Base-by-base conservation (phyloP, 2,888 invertebrate species). In the Ecliptopera silaceata region DNA sequence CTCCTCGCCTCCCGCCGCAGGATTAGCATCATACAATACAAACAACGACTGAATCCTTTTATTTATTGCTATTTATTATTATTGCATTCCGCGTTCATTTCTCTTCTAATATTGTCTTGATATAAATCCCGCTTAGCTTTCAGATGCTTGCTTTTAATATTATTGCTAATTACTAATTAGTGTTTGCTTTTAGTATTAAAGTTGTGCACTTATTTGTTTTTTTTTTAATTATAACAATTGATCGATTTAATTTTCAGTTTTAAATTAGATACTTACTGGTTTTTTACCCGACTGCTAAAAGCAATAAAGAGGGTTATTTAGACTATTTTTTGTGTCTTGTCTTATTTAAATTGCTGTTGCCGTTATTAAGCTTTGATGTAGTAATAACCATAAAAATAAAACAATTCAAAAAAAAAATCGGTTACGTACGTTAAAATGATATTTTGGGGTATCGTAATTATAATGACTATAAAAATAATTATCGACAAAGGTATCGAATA, bases 11-110 rank as follows among this genome's bases (percentile, higher is more conserved):
- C 51, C 64, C 68, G 66, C 76, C 63, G 65, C 71, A 71, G 89
- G 89, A 89, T 89, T 90, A 90, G 88, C 84, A 89, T 89, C 90
- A 91, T 91, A 90, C 91, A 91, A 91, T 90, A 91, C 90, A 90
- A 91, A 89, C 88, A 91, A 83, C 88, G 89, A 84, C 84, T 84
- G 91, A 92, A 92, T 91, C 92, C 92, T 91, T 91, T 91, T 92
- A 92, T 92, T 92, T 92, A 92, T 92, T 84, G 84, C 91, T 90
- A 90, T 91, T 92, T 92, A 92, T 92, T 91, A 90, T 92, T 91
- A 91, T 91, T 90, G 88, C 90, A 89, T 91, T 86, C 82, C 84
- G 79, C 74, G 76, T 82, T 86, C 88, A 87, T 88, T 88, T 83
- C 88, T 82, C 79, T 77, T 82, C 88, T 88, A 88, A 90, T 89